Percentiles rank a stretch among this genome's conserved stretches.
Conservation (phyloP, 2,797 vertebrate genomes). For the Varecia variegata region DNA sequence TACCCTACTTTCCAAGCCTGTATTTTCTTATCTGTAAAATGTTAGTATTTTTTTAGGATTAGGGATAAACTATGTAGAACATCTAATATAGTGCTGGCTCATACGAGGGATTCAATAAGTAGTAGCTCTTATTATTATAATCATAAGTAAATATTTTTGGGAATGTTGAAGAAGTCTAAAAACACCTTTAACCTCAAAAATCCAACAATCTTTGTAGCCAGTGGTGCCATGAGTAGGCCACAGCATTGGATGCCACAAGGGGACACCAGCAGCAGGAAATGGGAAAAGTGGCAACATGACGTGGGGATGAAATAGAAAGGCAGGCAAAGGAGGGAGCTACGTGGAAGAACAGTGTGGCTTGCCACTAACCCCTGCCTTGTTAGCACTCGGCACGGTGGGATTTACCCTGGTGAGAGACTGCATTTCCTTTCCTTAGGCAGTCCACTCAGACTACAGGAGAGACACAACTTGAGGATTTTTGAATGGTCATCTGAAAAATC, state of each 20-base stretch:
- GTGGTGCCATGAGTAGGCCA: not conserved
- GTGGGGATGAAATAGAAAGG: not conserved
- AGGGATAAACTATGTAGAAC: not conserved
- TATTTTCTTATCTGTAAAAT: not conserved
- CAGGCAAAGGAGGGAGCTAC: not conserved
- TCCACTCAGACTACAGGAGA: not conserved
- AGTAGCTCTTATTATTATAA: not conserved
- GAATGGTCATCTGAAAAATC: not conserved
- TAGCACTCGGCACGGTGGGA: not conserved
- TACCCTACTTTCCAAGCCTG: not conserved
- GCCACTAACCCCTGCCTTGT: not conserved
- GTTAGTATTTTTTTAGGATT: not conserved
- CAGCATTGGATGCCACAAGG: not conserved
- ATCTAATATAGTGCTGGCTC: not conserved
- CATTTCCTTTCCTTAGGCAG: not conserved
- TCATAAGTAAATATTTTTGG: not conserved
- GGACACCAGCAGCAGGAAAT: not conserved
- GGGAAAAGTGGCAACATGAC: not conserved
- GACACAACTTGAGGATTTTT: not conserved
- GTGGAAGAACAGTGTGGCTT: not conserved
- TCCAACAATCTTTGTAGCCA: not conserved
- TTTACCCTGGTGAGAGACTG: not conserved
- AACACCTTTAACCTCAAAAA: constrained; percentile 13
- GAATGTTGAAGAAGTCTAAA: not conserved
- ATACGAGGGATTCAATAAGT: not conserved